Base-by-base conservation (phyloP, 2,888 invertebrate genomes). In the Polydrusus tereticollis region DNA sequence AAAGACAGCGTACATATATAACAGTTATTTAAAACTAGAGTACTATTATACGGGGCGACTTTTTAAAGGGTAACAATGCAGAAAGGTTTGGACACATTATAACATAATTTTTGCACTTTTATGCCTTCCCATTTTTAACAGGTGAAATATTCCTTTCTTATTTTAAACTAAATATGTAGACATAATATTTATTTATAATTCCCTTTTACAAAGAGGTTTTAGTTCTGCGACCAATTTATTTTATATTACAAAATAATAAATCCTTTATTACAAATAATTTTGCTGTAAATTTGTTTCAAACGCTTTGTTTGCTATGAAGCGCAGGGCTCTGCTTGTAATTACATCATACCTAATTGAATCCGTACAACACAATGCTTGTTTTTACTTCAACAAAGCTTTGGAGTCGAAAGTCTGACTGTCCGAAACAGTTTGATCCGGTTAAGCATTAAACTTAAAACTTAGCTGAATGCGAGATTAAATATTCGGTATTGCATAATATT, bases 1-100 rank as follows among this genome's bases (percentile, higher is more conserved):
- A 68, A 60, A 60, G 60, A 60, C 60, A 68, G 50, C 33, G 68
- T 33, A 68, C 59, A 45, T 18, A 60, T 36, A 60, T 60, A 50
- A 59, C 60, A 52, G 50, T 52, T 20, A 68, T 60, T 38, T 60
- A 23, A 50, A 50, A 59, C 3, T 26, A 1, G n/a, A 26, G 10
- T 8, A 36, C 29, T 5, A 29, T 29, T n/a, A n/a, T 4, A 5
- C 5, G 29, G 7, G 29, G 29, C 29, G 29, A 7, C 29, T 7
- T 5, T 29, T 5, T 4, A 29, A 29, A 29, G 29, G 7, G 29
- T 29, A 7, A 29, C 38, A 38, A 38, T 38, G 12, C 38, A 38
- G 10, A n/a, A n/a, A n/a, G 38, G 38, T 38, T 7, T 38, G n/a
- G n/a, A 7, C n/a, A 12, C 12, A 38, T 38, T 2, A 8, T 29